Base-by-base conservation (phyloP, 1,140 invertebrate genomes). In the Atopsyche davidsoni region DNA sequence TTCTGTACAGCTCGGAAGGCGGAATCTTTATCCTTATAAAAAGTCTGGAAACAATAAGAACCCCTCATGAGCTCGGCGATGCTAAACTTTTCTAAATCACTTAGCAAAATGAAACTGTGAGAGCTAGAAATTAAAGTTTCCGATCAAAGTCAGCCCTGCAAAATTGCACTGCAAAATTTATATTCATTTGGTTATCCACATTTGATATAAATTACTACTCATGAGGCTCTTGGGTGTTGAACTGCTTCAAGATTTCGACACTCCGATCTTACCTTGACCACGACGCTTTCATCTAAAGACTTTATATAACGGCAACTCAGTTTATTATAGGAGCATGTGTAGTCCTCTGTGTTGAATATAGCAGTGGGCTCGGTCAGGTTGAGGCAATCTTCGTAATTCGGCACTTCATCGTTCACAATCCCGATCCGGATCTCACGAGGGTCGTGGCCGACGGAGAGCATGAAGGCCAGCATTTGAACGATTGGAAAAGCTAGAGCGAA, bases 401-500 rank as follows among this genome's bases (percentile, higher is more conserved):
- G 53, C 2, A 75, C 72, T 66, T 92, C 89, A 1, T 83, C 68
- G 59, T 89, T 90, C 1, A 92, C 81, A 0, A 96, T 68, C 0
- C 79, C 89, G 10, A 95, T 57, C 11, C 72, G 69, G 0, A 94
- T 69, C 28, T 80, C 76, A 45, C 76, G 78, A 0, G 89, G 87
- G 54, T 91, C 84, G 18, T 79, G 75, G 4, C 91, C 91, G 40
- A 94, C 81, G 10, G 87, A 81, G 22, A 84, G 57, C 67, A 91
- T 87, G 64, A 94, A 94, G 1, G 86, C 69, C 3, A 81, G 68
- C n/a, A 87, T 73, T 76, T 93, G 81, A 6, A 92, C 64, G 2
- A 89, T 70, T 1, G 92, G 92, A 54, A 95, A 81, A 19, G 89
- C 55, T 18, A 92, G 72, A 43, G 90, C 81, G 64, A 94, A 95